Conservation (phyloP, 2,113 vertebrate species). For the Seriola aureovittata region DNA sequence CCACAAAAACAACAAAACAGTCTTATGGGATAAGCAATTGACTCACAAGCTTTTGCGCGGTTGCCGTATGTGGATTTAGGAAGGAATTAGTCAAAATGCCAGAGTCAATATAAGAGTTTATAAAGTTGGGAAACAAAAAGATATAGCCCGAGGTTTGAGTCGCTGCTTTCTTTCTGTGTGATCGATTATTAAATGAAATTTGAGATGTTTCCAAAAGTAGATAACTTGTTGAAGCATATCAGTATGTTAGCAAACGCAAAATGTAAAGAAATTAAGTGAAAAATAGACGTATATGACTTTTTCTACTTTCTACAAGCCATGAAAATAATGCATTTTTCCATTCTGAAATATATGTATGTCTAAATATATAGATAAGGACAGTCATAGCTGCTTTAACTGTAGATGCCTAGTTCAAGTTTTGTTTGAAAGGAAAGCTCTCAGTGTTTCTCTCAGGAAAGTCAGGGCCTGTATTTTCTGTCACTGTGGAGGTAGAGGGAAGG, state of each 20-base stretch:
- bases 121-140: conserved; percentile 43
- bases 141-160: not conserved
- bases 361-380: not conserved
- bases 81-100: conserved; percentile 30
- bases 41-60: conserved; percentile 67
- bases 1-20: conserved; percentile 71
- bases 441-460: conserved; percentile 30
- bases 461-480: conserved; percentile 33
- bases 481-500: conserved; percentile 15
- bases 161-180: not conserved
- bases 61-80: conserved; percentile 50
- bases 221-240: not conserved
- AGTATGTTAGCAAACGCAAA: no score
- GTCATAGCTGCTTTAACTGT: not conserved
- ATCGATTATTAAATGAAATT: not conserved
- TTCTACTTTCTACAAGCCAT: no score
- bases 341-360: not conserved
- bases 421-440: not conserved
- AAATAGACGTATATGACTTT: no score
- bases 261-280: not conserved
- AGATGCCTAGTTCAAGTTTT: not conserved
- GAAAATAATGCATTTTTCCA: not conserved
- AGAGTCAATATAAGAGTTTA: conserved; percentile 55
- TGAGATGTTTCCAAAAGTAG: not conserved
- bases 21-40: conserved; percentile 72